Base-by-base conservation (phyloP, 2,113 vertebrate species). In the Atherinomorus stipes region DNA sequence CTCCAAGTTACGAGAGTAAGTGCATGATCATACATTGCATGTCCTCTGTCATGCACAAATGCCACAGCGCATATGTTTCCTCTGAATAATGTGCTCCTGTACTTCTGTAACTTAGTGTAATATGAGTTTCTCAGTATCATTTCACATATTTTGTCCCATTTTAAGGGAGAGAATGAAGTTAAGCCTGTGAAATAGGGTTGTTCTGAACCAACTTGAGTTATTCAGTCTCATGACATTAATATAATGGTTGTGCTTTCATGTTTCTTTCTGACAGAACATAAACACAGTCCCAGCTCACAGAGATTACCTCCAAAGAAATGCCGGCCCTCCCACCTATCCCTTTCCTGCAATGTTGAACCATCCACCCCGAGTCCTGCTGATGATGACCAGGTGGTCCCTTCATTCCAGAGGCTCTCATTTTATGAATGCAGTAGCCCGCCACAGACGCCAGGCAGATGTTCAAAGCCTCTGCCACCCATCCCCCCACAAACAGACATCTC, bases 391-490 rank as follows among this genome's bases (percentile, higher is more conserved):
- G 87, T 96, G 0, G 21, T 94, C 40, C 92, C 95, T 45, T 91
- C 93, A 16, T 94, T 98, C 52, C 89, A 93, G 87, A 95, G 88
- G 66, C 95, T 98, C 21, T 95, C 96, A 0, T 78, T 98, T 63
- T 86, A 94, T 2, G 92, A 94, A 58, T 92, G 85, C 80, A 91
- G 88, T 89, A 94, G 93, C 1, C 93, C 95, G 9, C 94, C 95
- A 2, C 95, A 92, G 19, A 95, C 96, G 2, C 93, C 94, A 28
- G 95, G 94, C 18, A 93, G 96, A 15, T 91, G 95, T 67, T 94
- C 94, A 13, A 94, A 96, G 74, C 98, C 98, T 0, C 93, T 99
- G 6, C 98, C 98, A 0, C 98, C 97, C 0, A 93, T 98, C 76
- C 98, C 98, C 2, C 62, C 89, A 71, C 90, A 93, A 12, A 85